Percentiles rank a stretch among this genome's conserved stretches.
Conservation (phyloP, 2,888 invertebrate genomes). For the Pyrgus malvae region DNA sequence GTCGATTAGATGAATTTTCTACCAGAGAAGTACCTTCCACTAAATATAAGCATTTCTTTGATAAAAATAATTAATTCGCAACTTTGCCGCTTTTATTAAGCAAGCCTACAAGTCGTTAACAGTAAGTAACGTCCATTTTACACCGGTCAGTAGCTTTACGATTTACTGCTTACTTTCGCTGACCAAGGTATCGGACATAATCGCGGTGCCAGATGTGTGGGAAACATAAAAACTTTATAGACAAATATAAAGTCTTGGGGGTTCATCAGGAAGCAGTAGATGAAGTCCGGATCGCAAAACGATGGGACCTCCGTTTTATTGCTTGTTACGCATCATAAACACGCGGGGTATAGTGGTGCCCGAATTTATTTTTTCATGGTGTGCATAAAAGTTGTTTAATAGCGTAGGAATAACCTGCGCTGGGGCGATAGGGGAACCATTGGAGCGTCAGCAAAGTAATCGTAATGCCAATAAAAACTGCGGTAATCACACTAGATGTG, state of each 20-base stretch:
- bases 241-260: constrained; percentile 69
- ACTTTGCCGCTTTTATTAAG: too few species aligned
- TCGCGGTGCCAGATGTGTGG: constrained; percentile 50
- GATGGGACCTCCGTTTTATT: constrained; percentile 76
- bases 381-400: constrained; percentile 65
- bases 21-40: too few species aligned
- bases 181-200: constrained; percentile 58
- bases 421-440: constrained; percentile 4
- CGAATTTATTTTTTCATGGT: constrained; percentile 58
- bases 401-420: constrained; percentile 33
- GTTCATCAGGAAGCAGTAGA: constrained; percentile 68
- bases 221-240: constrained; percentile 69
- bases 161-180: constrained; percentile 70
- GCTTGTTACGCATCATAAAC: constrained; percentile 78
- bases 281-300: constrained; percentile 64
- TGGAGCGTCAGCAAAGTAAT: not conserved
- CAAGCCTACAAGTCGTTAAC: too few species aligned
- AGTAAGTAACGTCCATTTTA: constrained; percentile 50
- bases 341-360: constrained; percentile 61
- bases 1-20: too few species aligned
- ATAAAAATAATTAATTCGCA: too few species aligned
- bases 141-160: constrained; percentile 69
- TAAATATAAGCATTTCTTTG: too few species aligned
- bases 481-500: too few species aligned
- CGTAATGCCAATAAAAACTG: too few species aligned